phyloP scores from a whole-genome alignment of 2,888 invertebrate species.

The Drosophila flavopinicola region DNA sequence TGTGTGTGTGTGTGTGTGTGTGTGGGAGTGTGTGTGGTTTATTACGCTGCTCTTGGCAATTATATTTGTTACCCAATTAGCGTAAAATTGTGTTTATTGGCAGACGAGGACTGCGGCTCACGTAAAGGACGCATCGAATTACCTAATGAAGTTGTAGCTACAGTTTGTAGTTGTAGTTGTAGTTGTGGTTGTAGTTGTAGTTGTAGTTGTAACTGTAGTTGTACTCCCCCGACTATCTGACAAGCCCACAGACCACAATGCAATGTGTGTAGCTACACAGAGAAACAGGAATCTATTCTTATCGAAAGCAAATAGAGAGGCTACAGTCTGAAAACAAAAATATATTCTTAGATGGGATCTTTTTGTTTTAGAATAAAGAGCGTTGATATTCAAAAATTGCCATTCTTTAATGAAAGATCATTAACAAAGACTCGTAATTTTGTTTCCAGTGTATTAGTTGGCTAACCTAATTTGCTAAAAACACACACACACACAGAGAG shows the following conservation, averaged over 20 bases:
- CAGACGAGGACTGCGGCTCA: constrained; percentile 49
- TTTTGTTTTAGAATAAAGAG: too few species aligned
- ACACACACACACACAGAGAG: constrained; percentile 37
- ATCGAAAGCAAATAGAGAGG: too few species aligned
- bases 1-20: constrained; percentile 14
- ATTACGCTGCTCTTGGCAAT: constrained; percentile 82
- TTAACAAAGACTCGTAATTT: too few species aligned
- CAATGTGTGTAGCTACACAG: constrained; percentile 1
- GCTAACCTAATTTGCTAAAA: constrained; percentile 70
- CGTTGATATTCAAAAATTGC: too few species aligned
- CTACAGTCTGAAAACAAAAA: too few species aligned
- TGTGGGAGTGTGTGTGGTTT: constrained; percentile 65
- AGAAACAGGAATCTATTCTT: too few species aligned
- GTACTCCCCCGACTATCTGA: too few species aligned
- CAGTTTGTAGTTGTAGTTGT: constrained; percentile 46
- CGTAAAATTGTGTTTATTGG: constrained; percentile 82
- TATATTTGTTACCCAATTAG: constrained; percentile 83
- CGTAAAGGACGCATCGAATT: constrained; percentile 62
- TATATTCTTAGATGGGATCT: too few species aligned
- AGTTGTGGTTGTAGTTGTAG: constrained; percentile 33
- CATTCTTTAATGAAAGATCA: too few species aligned
- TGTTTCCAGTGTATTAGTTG: constrained; percentile 71
- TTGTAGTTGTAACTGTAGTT: too few species aligned
- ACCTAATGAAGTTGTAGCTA: constrained; percentile 75
- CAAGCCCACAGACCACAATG: too few species aligned